Evolutionary conservation across 2,888 invertebrate species (phyloP), one percentile per base, ranked within the genome.

Genomic region (Dascillus cervinus): DNA sequence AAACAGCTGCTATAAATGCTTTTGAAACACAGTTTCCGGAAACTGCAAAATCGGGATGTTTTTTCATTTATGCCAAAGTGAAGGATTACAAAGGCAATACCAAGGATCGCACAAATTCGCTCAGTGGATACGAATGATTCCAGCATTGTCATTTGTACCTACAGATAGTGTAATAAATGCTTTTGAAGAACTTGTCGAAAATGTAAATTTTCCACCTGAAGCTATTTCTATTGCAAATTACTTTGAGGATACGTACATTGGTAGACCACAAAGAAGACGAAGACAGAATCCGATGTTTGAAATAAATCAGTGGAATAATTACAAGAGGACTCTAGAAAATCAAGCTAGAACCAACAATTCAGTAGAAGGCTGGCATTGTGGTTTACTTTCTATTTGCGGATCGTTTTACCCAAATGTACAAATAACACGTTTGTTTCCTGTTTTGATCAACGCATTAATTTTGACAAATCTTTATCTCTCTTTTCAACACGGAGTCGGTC

Each of bases 291-390:
- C 29, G 19, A 14, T 4, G 12, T 37, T 37, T 22, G 25, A 14
- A n/a, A 11, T 13, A 11, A 22, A 11, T 20, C 17, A 29, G 22
- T 23, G 37, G 32, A 39, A 19, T 20, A 13, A 17, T 20, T 34
- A 22, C 15, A 2, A 21, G 11, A 9, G 11, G 6, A 25, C 13
- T 26, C 11, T 30, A 12, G 11, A 26, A 17, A 26, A 23, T 20
- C 20, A 29, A 14, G 14, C 24, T 19, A 35, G 23, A 29, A 36
- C 32, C 9, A 39, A 36, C 22, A 43, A 43, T 24, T 20, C 12
- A 11, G 35, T 43, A 2, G 40, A 43, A 38, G 37, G 38, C 13
- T 38, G 37, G 32, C 40, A 42, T 20, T 28, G 27, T 17, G 34
- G 29, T 9, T 39, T 39, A 25, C 21, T n/a, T n/a, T n/a, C n/a